phyloP scores from a whole-genome alignment of 2,113 vertebrate genomes.

The Anoplopoma fimbria region DNA sequence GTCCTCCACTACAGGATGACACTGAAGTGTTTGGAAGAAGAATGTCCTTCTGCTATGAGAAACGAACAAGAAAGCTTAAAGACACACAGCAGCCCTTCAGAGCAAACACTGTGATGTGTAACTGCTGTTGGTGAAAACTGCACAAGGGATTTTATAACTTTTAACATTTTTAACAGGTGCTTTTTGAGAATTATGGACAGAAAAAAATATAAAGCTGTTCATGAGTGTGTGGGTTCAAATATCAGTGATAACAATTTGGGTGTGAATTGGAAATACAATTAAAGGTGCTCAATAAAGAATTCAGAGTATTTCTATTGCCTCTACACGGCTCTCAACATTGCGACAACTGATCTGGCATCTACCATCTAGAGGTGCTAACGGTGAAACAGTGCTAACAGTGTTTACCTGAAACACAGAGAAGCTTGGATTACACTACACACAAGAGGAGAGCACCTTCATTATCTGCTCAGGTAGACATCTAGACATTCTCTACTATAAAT shows the following conservation, averaged over 20 bases:
- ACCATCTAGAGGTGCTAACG: not conserved
- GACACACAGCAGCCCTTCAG: not conserved
- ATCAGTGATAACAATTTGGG: not conserved
- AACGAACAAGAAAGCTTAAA: not conserved
- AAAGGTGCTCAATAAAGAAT: not conserved
- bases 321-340: not conserved
- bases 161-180: slow-evolving; percentile 26
- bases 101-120: not conserved
- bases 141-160: slow-evolving; percentile 22
- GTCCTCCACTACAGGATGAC: not conserved
- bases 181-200: slow-evolving; percentile 1
- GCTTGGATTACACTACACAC: no score
- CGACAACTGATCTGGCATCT: not conserved
- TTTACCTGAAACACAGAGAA: no score
- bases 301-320: not conserved
- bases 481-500: no score
- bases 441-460: no score
- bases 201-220: not conserved
- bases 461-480: no score
- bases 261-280: not conserved
- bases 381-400: not conserved
- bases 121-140: not conserved
- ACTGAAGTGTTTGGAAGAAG: slow-evolving; percentile 5
- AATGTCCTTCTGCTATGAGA: not conserved
- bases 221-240: not conserved